These are phyloP conservation scores for Dascyllus trimaculatus DNA, from an alignment of 2,113 vertebrate genomes.

Conservation along the genomic window DNA sequence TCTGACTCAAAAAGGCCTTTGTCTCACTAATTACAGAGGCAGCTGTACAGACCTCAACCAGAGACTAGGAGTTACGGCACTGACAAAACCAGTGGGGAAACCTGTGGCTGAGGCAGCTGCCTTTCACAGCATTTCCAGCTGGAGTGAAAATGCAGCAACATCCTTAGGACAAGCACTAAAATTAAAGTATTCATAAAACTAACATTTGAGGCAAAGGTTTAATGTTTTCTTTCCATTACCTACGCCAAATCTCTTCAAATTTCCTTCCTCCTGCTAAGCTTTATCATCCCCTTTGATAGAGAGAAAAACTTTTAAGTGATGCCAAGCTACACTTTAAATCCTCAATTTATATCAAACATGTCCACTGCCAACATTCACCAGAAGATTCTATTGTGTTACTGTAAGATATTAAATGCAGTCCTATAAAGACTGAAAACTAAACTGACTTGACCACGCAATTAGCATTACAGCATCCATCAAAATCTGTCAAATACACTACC, in stretches of 20 bases:
- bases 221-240: conserved; percentile 68
- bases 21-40: conserved; percentile 79
- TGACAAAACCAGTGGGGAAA: conserved; percentile 73
- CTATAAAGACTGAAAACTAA: conserved; percentile 18
- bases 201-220: conserved; percentile 65
- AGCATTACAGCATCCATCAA: conserved; percentile 36
- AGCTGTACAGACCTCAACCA: conserved; percentile 74
- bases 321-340: conserved; percentile 62
- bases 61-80: conserved; percentile 65
- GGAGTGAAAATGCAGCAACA: conserved; percentile 61
- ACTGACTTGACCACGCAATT: conserved; percentile 1
- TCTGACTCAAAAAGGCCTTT: conserved; percentile 74
- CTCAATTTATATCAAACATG: conserved; percentile 45
- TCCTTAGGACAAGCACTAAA: conserved; percentile 57
- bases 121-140: conserved; percentile 75
- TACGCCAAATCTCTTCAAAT: conserved; percentile 67
- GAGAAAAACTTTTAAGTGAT: conserved; percentile 46
- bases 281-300: conserved; percentile 66
- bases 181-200: conserved; percentile 72
- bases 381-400: conserved; percentile 2
- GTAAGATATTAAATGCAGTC: conserved; percentile 13
- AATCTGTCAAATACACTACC: conserved; percentile 48
- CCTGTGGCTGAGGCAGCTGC: conserved; percentile 70
- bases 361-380: conserved; percentile 26
- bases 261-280: conserved; percentile 61